phyloP scores from a whole-genome alignment of 1,140 invertebrate genomes.

The Trialeurodes vaporariorum region DNA sequence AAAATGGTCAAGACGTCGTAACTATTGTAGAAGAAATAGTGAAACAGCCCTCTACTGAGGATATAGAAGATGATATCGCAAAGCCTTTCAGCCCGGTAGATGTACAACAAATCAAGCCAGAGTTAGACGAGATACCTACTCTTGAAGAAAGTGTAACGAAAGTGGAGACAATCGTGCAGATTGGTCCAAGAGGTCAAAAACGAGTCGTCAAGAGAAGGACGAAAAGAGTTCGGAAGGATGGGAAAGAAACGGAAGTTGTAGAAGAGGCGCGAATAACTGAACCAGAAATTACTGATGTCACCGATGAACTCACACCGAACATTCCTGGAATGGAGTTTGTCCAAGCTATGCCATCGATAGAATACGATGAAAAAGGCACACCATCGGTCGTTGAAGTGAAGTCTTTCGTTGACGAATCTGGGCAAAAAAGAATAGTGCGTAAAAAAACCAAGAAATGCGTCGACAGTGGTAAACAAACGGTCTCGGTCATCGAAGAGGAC shows the following conservation, averaged over 20 bases:
- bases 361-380: background rate
- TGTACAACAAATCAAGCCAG: background rate
- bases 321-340: background rate
- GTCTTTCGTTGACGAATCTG: background rate
- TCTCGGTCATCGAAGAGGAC: background rate
- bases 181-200: background rate
- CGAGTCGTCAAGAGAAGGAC: background rate
- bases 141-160: background rate
- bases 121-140: background rate
- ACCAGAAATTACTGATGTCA: background rate
- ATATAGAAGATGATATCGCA: background rate
- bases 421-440: background rate
- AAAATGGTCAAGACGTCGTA: background rate
- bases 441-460: background rate
- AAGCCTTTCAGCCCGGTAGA: background rate
- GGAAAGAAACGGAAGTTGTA: constrained; percentile 5
- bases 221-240: constrained; percentile 4
- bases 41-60: background rate
- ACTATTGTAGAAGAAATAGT: background rate
- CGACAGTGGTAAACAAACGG: background rate
- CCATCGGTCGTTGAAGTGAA: background rate
- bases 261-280: background rate
- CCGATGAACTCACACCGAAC: background rate
- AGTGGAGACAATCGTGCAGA: constrained; percentile 1
- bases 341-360: background rate